These are phyloP conservation scores for Drosophila greeni DNA, from an alignment of 2,888 invertebrate species.

Conservation along the genomic window DNA sequence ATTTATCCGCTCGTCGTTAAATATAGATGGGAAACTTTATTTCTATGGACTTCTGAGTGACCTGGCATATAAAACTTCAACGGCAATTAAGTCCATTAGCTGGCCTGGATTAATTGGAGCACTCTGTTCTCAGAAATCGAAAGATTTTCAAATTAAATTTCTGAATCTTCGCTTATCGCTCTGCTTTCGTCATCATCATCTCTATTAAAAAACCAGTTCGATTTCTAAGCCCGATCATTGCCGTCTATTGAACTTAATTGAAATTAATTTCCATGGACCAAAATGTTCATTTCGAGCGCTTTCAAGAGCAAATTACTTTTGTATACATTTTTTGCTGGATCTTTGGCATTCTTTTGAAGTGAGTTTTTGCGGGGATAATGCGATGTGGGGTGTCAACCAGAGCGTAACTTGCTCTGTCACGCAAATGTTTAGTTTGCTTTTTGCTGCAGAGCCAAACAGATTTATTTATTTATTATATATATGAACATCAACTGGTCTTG, in stretches of 20 bases:
- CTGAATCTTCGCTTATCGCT: neutral
- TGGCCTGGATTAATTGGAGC: neutral
- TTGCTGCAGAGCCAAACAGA: slow-evolving; percentile 11
- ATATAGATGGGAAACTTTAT: slow-evolving; percentile 15
- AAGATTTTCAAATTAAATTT: slow-evolving; percentile 12
- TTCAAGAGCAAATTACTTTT: slow-evolving; percentile 36
- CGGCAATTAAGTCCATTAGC: slow-evolving; percentile 6
- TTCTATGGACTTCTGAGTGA: slow-evolving; percentile 2
- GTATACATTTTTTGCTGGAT: slow-evolving; percentile 18
- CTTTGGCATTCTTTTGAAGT: slow-evolving; percentile 35
- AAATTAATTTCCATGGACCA: slow-evolving; percentile 37
- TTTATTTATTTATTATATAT: slow-evolving; percentile 9
- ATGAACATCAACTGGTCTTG: slow-evolving; percentile 5
- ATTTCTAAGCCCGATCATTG: slow-evolving; percentile 26
- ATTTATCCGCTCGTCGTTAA: slow-evolving; percentile 25
- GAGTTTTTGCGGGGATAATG: slow-evolving; percentile 36
- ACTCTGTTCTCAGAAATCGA: slow-evolving; percentile 1
- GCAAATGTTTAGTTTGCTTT: slow-evolving; percentile 50
- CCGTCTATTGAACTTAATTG: slow-evolving; percentile 39
- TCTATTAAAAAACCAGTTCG: slow-evolving; percentile 30
- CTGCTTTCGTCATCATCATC: slow-evolving; percentile 12
- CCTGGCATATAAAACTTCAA: slow-evolving; percentile 1
- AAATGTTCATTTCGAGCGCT: slow-evolving; percentile 12
- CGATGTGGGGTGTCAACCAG: slow-evolving; percentile 58
- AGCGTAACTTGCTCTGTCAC: slow-evolving; percentile 64